Percentiles rank a stretch among this genome's conserved stretches.
Evolutionary conservation across 2,113 vertebrate genomes (phyloP).

Genomic region (Actenoides lindsayi): DNA sequence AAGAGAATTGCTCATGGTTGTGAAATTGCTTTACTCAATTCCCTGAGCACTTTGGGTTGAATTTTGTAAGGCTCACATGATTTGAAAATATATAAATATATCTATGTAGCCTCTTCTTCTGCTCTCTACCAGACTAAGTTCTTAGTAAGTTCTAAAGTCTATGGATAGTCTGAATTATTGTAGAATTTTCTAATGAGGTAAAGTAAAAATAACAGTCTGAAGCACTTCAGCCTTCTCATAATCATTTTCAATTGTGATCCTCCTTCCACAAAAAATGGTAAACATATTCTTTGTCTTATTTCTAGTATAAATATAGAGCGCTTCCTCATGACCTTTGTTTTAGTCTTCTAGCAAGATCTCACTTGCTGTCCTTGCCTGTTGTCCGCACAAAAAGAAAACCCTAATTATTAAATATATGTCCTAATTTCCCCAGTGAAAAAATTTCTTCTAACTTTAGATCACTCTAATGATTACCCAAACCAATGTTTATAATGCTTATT

Average conservation of each 20-base stretch:
- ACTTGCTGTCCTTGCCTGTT: not conserved
- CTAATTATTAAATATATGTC: not conserved
- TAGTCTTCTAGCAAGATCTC: not conserved
- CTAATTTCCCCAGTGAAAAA: not conserved
- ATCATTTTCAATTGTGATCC: not conserved
- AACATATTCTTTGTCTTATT: not conserved
- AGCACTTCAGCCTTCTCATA: not conserved
- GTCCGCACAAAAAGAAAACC: not conserved
- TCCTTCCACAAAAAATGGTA: not conserved
- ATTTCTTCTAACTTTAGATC: not conserved
- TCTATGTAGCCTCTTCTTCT: not conserved
- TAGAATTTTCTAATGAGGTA: not conserved
- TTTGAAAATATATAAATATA: not conserved
- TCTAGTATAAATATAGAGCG: not conserved
- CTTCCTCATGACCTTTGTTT: not conserved
- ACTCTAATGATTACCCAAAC: not conserved
- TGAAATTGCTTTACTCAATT: conserved; percentile 4
- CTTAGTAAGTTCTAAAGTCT: not conserved
- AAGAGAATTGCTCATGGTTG: conserved; percentile 7
- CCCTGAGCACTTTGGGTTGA: not conserved
- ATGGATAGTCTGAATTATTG: not conserved
- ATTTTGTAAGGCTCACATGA: not conserved
- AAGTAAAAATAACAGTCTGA: not conserved
- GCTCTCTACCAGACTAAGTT: not conserved
- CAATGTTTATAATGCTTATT: not conserved